These are phyloP conservation scores for Sebastes baramenuke DNA, from an alignment of 2,797 vertebrate genomes.

Conservation along the genomic window DNA sequence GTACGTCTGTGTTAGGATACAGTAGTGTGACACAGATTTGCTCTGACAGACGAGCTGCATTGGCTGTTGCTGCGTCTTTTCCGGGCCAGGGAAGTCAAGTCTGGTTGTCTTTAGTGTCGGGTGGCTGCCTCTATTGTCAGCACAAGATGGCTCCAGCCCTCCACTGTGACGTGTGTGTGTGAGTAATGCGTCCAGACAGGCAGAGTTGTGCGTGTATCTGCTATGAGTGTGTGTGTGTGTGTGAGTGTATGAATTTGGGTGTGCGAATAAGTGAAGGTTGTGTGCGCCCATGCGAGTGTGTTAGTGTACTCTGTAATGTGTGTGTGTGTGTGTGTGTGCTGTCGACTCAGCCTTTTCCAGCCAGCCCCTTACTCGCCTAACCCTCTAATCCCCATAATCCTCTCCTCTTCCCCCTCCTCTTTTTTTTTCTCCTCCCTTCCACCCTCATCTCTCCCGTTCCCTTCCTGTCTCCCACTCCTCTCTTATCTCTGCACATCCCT, in stretches of 20 bases:
- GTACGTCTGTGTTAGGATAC: conserved; percentile 1
- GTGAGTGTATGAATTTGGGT: conserved; percentile 6
- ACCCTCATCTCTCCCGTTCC: conserved; percentile 25
- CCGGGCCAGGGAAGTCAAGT: conserved; percentile 40
- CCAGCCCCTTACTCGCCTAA: conserved; percentile 59
- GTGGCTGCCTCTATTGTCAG: conserved; percentile 65
- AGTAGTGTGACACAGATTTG: conserved; percentile 15
- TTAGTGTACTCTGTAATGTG: conserved; percentile 13
- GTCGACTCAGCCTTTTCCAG: conserved; percentile 75
- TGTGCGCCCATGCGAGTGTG: conserved; percentile 29
- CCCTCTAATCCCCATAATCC: conserved; percentile 70
- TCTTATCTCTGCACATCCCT: conserved; percentile 31
- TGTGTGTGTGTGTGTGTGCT: conserved; percentile 24
- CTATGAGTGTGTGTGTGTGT: conserved; percentile 18
- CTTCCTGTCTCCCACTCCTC: conserved; percentile 43
- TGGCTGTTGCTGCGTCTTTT: conserved; percentile 14
- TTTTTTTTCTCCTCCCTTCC: conserved; percentile 1
- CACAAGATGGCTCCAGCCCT: conserved; percentile 61
- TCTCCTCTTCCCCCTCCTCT: conserved; percentile 3
- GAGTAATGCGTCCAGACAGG: conserved; percentile 61
- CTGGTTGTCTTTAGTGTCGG: conserved; percentile 62
- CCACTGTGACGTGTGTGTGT: conserved; percentile 29
- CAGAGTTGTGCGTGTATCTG: conserved; percentile 16
- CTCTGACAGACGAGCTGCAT: not conserved
- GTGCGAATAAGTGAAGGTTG: conserved; percentile 36